phyloP scores from a whole-genome alignment of 2,113 vertebrate species.

The Psettodes erumei region DNA sequence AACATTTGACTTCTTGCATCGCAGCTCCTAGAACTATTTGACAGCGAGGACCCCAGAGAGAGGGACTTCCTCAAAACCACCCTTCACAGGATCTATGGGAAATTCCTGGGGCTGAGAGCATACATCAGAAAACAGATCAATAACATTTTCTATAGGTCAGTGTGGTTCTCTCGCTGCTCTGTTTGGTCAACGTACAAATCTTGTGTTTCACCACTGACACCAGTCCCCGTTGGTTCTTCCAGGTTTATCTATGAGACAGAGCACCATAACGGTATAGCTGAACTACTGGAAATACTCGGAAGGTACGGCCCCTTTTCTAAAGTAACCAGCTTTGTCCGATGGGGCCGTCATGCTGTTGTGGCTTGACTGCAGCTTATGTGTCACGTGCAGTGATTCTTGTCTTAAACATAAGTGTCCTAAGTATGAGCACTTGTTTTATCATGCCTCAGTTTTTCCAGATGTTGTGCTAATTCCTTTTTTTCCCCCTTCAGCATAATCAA shows the following conservation, averaged over 20 bases:
- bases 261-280: conserved; percentile 98
- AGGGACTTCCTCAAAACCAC: conserved; percentile 99
- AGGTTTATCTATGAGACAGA: conserved; percentile 99
- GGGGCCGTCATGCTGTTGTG: neutral
- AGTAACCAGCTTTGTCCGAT: neutral
- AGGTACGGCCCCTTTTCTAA: conserved; percentile 81
- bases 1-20: neutral
- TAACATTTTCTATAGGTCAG: conserved; percentile 99
- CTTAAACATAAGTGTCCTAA: neutral
- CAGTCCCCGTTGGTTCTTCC: conserved; percentile 41
- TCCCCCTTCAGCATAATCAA: conserved; percentile 95
- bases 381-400: neutral
- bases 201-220: neutral
- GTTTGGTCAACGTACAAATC: neutral
- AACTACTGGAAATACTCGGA: conserved; percentile 98
- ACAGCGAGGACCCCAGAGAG: conserved; percentile 98
- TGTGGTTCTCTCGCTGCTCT: neutral
- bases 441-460: neutral
- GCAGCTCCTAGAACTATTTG: conserved; percentile 97
- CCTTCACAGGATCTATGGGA: conserved; percentile 98
- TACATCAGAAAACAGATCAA: conserved; percentile 99
- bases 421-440: neutral
- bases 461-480: conserved; percentile 1
- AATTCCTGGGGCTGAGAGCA: conserved; percentile 95
- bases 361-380: neutral